Percentiles rank a stretch among this genome's conserved stretches.
Evolutionary conservation across 1,140 invertebrate genomes (phyloP).

Genomic region (Rhopalosiphum padi): DNA sequence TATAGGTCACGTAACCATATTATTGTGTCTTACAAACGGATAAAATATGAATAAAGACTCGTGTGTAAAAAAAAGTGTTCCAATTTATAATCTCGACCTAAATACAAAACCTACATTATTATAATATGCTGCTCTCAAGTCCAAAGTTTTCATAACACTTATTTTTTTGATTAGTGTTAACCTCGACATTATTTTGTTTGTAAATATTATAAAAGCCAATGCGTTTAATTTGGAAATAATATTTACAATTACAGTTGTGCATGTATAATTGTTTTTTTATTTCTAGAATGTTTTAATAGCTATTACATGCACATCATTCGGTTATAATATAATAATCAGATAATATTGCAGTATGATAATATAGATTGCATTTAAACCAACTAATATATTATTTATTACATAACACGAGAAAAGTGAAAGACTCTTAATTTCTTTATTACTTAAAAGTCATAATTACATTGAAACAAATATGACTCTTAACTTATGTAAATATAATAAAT

Average conservation of each 20-base stretch:
- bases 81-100: conserved; percentile 11
- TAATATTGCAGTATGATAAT: background rate
- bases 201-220: conserved; percentile 24
- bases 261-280: background rate
- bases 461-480: background rate
- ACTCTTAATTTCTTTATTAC: background rate
- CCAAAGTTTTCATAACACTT: conserved; percentile 31
- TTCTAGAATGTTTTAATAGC: background rate
- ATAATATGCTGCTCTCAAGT: background rate
- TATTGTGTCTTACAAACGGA: background rate
- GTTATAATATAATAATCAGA: background rate
- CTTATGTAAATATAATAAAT: background rate
- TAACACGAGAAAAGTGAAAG: background rate
- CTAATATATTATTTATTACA: background rate
- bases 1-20: background rate
- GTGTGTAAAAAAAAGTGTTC: background rate
- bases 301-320: background rate
- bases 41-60: background rate
- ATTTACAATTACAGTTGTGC: background rate
- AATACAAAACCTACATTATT: background rate
- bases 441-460: background rate
- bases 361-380: background rate
- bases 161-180: background rate
- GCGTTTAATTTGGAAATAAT: background rate
- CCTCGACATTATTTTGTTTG: background rate